Evolutionary conservation across 2,113 vertebrate species (phyloP), one percentile per base, ranked within the genome.

Genomic region (Bos javanicus): DNA sequence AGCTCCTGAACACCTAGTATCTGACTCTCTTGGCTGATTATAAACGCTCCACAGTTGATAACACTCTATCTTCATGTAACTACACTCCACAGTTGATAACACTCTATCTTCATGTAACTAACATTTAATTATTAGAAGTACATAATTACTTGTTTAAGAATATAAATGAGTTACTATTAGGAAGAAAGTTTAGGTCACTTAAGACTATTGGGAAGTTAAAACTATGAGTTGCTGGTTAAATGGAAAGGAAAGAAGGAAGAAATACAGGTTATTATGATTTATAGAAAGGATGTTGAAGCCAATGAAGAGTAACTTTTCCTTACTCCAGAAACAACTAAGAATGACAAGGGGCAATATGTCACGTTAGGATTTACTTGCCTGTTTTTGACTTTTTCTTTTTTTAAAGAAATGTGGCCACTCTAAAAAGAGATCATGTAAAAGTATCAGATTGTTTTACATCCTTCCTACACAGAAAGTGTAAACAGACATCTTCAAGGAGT

Each of bases 161-260:
- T 87, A 60, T 19, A 87, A 76, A 91, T 93, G 25, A 92, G 23
- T 93, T 82, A 82, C 33, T 67, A 54, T 14, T 21, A 89, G 78
- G 57, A 82, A 96, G 13, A 95, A 84, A 80, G 36, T 52, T 87
- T 39, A 95, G 85, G 54, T 92, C 93, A 97, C 19, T 94, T 89
- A 50, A 97, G 94, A 93, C 43, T 60, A 59, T 0, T 39, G 5
- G 13, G 23, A 87, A 92, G 83, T 94, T 71, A 92, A 90, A 94
- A 83, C 60, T 71, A 46, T 54, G 7, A 90, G 64, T 84, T 87
- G 48, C 9, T 89, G 46, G 23, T 83, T 92, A 91, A 83, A 97
- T 48, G 17, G 95, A 92, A 94, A 95, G 30, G 50, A 76, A 94
- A 95, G 9, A 95, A 96, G 56, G 50, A 95, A 93, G n/a, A 96